These are phyloP conservation scores for Leptinotarsa lineolata DNA, from an alignment of 1,140 invertebrate genomes.

Conservation along the genomic window DNA sequence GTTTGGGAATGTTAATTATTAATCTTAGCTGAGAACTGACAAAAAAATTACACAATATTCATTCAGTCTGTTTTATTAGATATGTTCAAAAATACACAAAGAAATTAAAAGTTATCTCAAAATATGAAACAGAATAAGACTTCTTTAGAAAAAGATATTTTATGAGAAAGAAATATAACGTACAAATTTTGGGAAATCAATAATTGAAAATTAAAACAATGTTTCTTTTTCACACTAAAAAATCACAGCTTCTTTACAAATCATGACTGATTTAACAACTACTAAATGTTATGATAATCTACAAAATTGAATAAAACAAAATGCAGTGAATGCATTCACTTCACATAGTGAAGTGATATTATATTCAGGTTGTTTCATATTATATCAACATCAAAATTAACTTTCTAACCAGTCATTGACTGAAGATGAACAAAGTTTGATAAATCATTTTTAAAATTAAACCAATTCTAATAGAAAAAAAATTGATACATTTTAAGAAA, in stretches of 20 bases:
- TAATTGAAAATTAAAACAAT: conserved; percentile 31
- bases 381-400: too few relatives aligned
- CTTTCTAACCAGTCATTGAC: too few relatives aligned
- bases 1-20: too few relatives aligned
- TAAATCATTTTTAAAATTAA: too few relatives aligned
- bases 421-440: too few relatives aligned
- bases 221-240: conserved; percentile 39
- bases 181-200: conserved; percentile 15
- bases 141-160: not conserved
- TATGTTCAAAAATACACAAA: conserved; percentile 45
- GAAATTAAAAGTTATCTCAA: conserved; percentile 28
- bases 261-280: conserved; percentile 36
- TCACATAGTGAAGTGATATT: conserved; percentile 3
- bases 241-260: conserved; percentile 48
- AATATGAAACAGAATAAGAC: not conserved
- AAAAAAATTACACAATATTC: not conserved
- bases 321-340: not conserved
- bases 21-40: too few relatives aligned
- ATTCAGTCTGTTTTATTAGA: conserved; percentile 45
- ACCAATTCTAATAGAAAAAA: too few relatives aligned
- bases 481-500: too few relatives aligned
- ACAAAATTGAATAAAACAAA: conserved; percentile 8
- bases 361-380: not conserved
- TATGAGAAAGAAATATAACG: conserved; percentile 6
- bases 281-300: conserved; percentile 4